Evolutionary conservation across 2,113 vertebrate species (phyloP), one percentile per base, ranked within the genome.

Genomic region (Lagenorhynchus albirostris): DNA sequence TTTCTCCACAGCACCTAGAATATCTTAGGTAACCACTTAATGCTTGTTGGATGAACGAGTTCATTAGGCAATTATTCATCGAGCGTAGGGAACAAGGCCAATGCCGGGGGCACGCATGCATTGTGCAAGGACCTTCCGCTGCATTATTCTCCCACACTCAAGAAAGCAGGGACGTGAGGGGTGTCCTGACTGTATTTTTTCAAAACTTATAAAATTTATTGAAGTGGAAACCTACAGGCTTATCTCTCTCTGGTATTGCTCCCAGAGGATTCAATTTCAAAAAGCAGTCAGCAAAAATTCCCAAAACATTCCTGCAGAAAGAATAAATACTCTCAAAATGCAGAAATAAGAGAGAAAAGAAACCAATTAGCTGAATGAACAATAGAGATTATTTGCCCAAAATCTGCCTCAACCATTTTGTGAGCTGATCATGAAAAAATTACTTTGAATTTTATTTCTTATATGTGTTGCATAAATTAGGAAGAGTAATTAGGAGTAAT

Each of bases 41-140:
- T 65, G 41, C 15, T 65, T 65, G 15, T 18, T 26, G 73, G 58
- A 8, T 50, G 73, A 18, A 18, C 2, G 6, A n/a, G 13, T 26
- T 67, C 9, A 11, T 65, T 23, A 20, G 12, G 29, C n/a, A 77
- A 9, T 31, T 67, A 10, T 25, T 76, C n/a, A 26, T 1, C 1
- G 26, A 44, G 62, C 29, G 18, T 26, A 2, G 21, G 25, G 79
- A n/a, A 10, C 12, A 26, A 44, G 55, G 14, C 17, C 7, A 55
- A 12, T 0, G 1, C 3, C n/a, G 31, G 15, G 21, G 15, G 20
- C 29, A 10, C 23, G 10, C 3, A 0, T 0, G 20, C 5, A n/a
- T 20, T 38, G 10, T 1, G 2, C 25, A 7, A 23, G n/a, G 13
- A 23, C 33, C 9, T 7, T 55, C 21, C 25, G 15, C 29, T 33